Evolutionary conservation across 2,797 vertebrate genomes (phyloP).

Genomic region (Hafferia zeledoni): DNA sequence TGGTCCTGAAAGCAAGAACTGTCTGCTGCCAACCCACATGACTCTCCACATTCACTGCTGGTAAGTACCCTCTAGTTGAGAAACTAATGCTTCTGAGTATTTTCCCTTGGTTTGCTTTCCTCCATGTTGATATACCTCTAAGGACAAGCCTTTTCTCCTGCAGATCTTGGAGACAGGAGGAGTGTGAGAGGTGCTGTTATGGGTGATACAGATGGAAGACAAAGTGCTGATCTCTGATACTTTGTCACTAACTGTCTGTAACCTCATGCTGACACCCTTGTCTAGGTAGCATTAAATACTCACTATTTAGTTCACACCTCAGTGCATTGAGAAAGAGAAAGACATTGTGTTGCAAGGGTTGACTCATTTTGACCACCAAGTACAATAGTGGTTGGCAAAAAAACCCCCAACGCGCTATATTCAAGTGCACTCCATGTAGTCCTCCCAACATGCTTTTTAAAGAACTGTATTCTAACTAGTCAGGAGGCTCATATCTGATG

Average conservation of each 20-base stretch:
- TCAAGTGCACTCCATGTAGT: background rate
- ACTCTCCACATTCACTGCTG: constrained; percentile 7
- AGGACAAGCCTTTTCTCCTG: background rate
- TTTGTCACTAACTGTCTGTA: background rate
- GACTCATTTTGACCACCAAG: background rate
- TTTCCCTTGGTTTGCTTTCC: background rate
- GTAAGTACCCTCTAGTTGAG: background rate
- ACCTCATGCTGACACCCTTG: background rate
- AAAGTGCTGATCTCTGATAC: constrained; percentile 17
- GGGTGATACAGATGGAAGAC: background rate
- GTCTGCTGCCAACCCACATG: constrained; percentile 17
- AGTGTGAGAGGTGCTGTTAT: background rate
- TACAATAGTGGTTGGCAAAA: background rate
- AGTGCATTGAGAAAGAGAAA: background rate
- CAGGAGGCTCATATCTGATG: background rate
- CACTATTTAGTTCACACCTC: background rate
- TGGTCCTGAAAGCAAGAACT: constrained; percentile 49
- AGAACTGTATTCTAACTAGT: background rate
- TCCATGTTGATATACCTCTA: background rate
- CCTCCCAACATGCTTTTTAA: background rate
- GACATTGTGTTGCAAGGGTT: background rate
- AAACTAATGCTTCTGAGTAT: background rate
- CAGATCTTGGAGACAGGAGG: background rate
- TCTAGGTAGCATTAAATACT: background rate
- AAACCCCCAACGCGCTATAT: background rate